phyloP scores from a whole-genome alignment of 2,113 vertebrate species.

The Tenrec ecaudatus region DNA sequence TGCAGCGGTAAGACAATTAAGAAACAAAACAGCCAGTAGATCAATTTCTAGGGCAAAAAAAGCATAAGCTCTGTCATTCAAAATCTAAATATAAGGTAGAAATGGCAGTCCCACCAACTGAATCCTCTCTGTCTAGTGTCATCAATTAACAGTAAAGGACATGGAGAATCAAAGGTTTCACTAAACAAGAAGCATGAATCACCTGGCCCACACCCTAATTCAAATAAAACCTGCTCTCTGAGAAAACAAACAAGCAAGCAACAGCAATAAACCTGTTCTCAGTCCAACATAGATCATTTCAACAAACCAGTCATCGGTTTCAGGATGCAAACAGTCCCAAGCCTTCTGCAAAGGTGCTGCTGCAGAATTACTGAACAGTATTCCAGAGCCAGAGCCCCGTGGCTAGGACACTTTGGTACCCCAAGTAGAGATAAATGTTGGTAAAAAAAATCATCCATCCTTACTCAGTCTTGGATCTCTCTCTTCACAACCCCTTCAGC shows the following conservation, averaged over 20 bases:
- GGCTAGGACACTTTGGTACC: background rate
- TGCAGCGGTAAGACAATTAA: background rate
- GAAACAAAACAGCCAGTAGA: conserved; percentile 34
- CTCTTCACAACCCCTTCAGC: background rate
- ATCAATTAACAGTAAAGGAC: background rate
- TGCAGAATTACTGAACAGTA: conserved; percentile 42
- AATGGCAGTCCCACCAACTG: background rate
- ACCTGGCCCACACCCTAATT: background rate
- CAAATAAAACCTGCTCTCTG: background rate
- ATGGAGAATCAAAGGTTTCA: conserved; percentile 46
- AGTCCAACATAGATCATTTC: conserved; percentile 11
- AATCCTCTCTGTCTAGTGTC: conserved; percentile 1
- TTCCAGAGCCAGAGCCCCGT: background rate
- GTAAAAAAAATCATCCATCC: background rate
- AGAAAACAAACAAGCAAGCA: too few relatives aligned
- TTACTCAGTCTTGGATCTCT: background rate
- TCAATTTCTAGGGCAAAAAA: conserved; percentile 15
- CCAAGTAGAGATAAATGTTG: background rate
- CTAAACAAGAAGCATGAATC: background rate
- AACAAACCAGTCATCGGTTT: background rate
- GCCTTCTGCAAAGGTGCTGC: conserved; percentile 5
- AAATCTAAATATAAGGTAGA: conserved; percentile 8
- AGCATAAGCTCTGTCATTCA: background rate
- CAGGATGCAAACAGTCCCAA: conserved; percentile 28
- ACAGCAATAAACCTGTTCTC: conserved; percentile 53